Conservation (phyloP, 1,140 invertebrate genomes). For the Zaprionus davidi region DNA sequence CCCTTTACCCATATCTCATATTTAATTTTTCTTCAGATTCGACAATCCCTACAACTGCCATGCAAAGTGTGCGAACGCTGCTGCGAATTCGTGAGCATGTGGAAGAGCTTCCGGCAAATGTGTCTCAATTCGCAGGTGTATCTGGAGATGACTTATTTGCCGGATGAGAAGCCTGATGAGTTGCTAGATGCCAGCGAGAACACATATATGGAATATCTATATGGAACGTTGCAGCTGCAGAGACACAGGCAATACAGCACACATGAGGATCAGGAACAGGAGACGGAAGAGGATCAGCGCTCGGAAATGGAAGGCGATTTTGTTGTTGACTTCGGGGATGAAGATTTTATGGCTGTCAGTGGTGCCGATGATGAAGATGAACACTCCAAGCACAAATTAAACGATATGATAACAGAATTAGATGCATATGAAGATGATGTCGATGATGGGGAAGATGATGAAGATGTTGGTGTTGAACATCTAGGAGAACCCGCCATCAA, state of each 20-base stretch:
- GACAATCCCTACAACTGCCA: slow-evolving; percentile 41
- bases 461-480: slow-evolving; percentile 9
- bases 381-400: background rate
- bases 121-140: slow-evolving; percentile 73
- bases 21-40: slow-evolving; percentile 40
- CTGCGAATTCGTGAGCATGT: slow-evolving; percentile 62
- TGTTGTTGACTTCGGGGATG: slow-evolving; percentile 25
- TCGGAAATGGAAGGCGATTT: slow-evolving; percentile 22
- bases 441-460: background rate
- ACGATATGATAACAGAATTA: slow-evolving; percentile 27
- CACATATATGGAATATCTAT: slow-evolving; percentile 56
- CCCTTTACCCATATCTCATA: background rate
- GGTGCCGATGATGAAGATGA: slow-evolving; percentile 4
- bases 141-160: slow-evolving; percentile 41
- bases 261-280: background rate
- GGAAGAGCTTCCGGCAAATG: slow-evolving; percentile 72
- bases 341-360: slow-evolving; percentile 12
- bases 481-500: slow-evolving; percentile 3
- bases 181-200: slow-evolving; percentile 38
- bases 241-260: background rate
- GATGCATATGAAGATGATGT: slow-evolving; percentile 21
- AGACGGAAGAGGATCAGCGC: slow-evolving; percentile 14
- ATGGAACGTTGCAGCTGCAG: slow-evolving; percentile 39
- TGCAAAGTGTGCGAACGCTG: slow-evolving; percentile 58
- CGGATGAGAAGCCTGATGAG: slow-evolving; percentile 20